Conservation (phyloP, 2,113 vertebrate genomes). For the Geococcyx californianus region DNA sequence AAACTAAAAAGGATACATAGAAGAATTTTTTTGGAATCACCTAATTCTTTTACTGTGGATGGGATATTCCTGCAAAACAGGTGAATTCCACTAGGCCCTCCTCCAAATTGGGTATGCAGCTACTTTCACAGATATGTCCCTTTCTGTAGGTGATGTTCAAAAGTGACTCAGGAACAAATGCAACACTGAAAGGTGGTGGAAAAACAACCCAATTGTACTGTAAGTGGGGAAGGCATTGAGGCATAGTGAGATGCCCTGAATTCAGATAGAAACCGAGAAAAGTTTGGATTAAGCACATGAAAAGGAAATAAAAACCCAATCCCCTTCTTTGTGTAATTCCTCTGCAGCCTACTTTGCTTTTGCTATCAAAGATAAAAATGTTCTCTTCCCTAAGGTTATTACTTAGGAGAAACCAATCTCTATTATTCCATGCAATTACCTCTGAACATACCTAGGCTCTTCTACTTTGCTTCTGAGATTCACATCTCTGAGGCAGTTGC, state of each 20-base stretch:
- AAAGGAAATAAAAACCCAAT: neutral
- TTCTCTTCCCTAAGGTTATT: constrained; percentile 2
- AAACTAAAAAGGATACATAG: accelerated
- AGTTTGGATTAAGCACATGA: neutral
- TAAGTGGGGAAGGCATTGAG: neutral
- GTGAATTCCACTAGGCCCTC: neutral
- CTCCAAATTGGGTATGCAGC: accelerated
- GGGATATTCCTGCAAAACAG: neutral
- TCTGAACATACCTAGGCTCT: neutral
- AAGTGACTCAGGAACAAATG: neutral
- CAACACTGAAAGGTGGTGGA: neutral
- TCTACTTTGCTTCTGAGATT: neutral
- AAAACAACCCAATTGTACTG: neutral
- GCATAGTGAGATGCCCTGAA: neutral
- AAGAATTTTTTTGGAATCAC: neutral
- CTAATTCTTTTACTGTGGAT: neutral
- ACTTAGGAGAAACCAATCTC: neutral
- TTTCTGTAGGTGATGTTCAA: neutral
- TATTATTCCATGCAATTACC: constrained; percentile 8
- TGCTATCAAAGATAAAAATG: neutral
- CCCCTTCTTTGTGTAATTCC: neutral
- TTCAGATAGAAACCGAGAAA: neutral
- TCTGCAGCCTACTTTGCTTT: neutral
- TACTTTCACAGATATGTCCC: neutral
- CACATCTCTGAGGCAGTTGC: neutral